Conservation (phyloP, 1,140 invertebrate genomes). For the Ctenoplectra terminalis region DNA sequence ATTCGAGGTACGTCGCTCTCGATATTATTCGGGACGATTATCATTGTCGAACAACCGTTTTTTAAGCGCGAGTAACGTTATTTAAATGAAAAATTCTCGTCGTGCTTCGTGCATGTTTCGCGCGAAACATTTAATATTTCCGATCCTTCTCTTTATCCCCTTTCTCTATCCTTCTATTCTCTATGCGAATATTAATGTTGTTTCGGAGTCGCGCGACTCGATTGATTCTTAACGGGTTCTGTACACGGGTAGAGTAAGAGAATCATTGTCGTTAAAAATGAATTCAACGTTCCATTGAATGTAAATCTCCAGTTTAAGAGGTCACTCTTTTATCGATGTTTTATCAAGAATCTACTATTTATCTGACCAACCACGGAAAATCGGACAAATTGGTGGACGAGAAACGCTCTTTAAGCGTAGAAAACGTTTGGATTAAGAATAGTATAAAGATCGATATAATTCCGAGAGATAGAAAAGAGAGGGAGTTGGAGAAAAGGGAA, state of each 20-base stretch:
- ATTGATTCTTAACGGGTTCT: no score
- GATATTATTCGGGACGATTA: background rate
- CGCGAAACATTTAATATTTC: background rate
- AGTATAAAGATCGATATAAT: background rate
- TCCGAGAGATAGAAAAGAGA: background rate
- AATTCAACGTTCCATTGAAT: constrained; percentile 8
- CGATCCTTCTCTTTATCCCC: background rate
- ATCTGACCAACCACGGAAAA: background rate
- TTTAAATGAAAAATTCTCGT: background rate
- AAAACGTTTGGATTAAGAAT: background rate
- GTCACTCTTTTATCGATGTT: background rate
- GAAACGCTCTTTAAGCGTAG: no score
- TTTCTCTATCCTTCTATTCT: background rate
- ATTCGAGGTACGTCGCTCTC: background rate
- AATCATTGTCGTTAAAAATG: background rate
- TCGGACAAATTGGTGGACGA: background rate
- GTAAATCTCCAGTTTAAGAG: no score
- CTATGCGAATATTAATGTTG: background rate
- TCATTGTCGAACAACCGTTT: background rate
- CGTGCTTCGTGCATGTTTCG: background rate
- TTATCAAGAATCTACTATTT: background rate
- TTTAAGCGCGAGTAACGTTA: background rate
- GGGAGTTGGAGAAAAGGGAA: constrained; percentile 7
- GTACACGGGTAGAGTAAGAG: background rate
- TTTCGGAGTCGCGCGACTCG: background rate